phyloP scores from a whole-genome alignment of 1,140 invertebrate genomes.

The Ladona fulva region DNA sequence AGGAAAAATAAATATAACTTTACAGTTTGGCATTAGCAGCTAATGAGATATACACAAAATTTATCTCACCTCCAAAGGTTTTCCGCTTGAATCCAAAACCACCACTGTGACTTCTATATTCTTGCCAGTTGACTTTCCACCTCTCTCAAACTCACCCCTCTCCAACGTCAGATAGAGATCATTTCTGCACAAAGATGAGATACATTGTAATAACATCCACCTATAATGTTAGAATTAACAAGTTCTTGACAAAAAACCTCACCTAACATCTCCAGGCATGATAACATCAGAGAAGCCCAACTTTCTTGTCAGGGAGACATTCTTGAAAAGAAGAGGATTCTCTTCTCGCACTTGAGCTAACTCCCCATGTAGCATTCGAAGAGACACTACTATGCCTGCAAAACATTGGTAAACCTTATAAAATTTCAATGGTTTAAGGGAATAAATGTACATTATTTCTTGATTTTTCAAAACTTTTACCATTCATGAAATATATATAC shows the following conservation, averaged over 20 bases:
- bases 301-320: conserved; percentile 75
- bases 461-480: no score
- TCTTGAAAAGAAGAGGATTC: conserved; percentile 69
- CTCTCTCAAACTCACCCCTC: conserved; percentile 83
- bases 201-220: neutral
- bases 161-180: conserved; percentile 87
- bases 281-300: conserved; percentile 91
- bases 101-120: conserved; percentile 82
- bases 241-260: conserved; percentile 15
- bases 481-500: no score
- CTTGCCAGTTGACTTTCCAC: conserved; percentile 89
- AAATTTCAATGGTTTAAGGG: no score
- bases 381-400: conserved; percentile 57
- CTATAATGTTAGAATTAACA: no score
- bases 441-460: no score
- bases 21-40: no score
- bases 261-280: conserved; percentile 80
- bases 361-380: conserved; percentile 66
- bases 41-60: neutral
- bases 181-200: conserved; percentile 51
- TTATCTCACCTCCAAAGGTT: conserved; percentile 50
- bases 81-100: conserved; percentile 70
- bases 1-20: no score
- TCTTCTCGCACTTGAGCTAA: conserved; percentile 61
- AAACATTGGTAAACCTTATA: no score